phyloP scores from a whole-genome alignment of 2,113 vertebrate species.

The Neolamprologus kungweensis region DNA sequence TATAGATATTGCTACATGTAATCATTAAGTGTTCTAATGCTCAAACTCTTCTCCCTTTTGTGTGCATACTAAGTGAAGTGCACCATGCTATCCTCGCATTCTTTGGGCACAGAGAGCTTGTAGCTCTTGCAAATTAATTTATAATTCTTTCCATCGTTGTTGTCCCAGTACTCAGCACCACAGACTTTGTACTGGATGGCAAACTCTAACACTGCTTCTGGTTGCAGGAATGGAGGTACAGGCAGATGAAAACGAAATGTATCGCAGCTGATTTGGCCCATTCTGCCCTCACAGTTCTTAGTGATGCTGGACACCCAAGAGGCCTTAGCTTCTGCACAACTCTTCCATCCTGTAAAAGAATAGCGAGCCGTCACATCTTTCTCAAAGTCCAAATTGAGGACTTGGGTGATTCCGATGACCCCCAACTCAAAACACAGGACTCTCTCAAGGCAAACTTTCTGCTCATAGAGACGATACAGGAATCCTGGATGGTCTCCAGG shows the following conservation, averaged over 20 bases:
- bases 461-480: slow-evolving; percentile 68
- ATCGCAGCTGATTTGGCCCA: slow-evolving; percentile 65
- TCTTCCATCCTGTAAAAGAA: slow-evolving; percentile 87
- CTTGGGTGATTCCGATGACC: slow-evolving; percentile 82
- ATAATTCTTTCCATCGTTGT: slow-evolving; percentile 86
- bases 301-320: slow-evolving; percentile 72
- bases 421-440: slow-evolving; percentile 84
- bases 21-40: slow-evolving; percentile 13
- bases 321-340: slow-evolving; percentile 74
- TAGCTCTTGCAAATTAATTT: slow-evolving; percentile 82
- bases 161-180: slow-evolving; percentile 89
- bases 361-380: slow-evolving; percentile 83
- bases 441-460: slow-evolving; percentile 85
- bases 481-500: slow-evolving; percentile 79
- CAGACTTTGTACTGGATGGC: slow-evolving; percentile 82
- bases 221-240: slow-evolving; percentile 83
- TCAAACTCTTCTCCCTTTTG: not conserved
- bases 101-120: slow-evolving; percentile 82
- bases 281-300: slow-evolving; percentile 25
- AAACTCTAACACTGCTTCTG: slow-evolving; percentile 83
- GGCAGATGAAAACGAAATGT: slow-evolving; percentile 87
- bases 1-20: not conserved
- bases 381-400: slow-evolving; percentile 85
- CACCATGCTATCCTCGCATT: slow-evolving; percentile 92
- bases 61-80: slow-evolving; percentile 81